Percentiles rank a stretch among this genome's conserved stretches.
Conservation (phyloP, 2,888 invertebrate species). For the Chymomyza caudatula region DNA sequence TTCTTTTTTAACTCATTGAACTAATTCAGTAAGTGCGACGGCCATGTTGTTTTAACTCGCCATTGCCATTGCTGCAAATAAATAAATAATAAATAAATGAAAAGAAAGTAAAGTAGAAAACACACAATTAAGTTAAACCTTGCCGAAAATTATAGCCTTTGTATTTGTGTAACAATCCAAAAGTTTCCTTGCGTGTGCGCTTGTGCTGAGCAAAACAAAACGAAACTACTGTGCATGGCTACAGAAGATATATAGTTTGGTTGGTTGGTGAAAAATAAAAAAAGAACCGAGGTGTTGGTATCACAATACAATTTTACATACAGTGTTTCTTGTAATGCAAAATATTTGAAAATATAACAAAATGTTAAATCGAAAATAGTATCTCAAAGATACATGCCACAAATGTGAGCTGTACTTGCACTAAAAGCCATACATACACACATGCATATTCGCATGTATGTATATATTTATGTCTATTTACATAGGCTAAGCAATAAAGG, state of each 20-base stretch:
- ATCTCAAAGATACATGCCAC: background rate
- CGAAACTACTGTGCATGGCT: background rate
- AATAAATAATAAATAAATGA: conserved; percentile 46
- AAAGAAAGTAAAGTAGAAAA: background rate
- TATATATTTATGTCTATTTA: background rate
- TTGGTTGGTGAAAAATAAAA: background rate
- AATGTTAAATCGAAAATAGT: background rate
- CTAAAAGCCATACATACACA: background rate
- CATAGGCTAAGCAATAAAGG: background rate
- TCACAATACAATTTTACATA: background rate
- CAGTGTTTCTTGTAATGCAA: background rate
- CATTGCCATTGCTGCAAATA: conserved; percentile 40
- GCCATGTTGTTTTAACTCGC: conserved; percentile 13
- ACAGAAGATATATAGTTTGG: background rate
- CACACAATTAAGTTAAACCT: background rate
- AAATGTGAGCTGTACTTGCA: background rate
- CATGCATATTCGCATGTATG: background rate
- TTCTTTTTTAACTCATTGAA: background rate
- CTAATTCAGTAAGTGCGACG: background rate
- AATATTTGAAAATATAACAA: background rate
- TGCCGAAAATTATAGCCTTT: background rate
- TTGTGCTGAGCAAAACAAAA: background rate
- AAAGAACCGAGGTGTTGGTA: background rate
- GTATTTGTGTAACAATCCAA: background rate
- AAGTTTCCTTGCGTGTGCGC: background rate